Percentiles rank a stretch among this genome's conserved stretches.
phyloP scores from a whole-genome alignment of 2,888 invertebrate genomes.

The Eupithecia subfuscata region DNA sequence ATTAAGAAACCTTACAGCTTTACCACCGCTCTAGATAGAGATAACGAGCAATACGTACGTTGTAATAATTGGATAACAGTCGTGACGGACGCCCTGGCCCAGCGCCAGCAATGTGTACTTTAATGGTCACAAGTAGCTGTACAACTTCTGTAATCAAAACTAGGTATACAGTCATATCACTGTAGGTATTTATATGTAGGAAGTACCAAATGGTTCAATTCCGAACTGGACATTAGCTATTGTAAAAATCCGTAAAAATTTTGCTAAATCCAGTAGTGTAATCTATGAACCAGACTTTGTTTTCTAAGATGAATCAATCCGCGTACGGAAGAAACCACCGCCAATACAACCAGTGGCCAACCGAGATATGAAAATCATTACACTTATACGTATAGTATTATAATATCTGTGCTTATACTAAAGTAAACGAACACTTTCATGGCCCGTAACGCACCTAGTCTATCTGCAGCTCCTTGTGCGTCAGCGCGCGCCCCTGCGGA shows the following conservation, averaged over 20 bases:
- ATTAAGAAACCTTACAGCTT: not conserved
- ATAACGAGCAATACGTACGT: conserved; percentile 39
- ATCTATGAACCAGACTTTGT: no score
- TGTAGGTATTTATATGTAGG: not conserved
- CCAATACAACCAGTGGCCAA: no score
- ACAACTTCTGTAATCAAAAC: conserved; percentile 2
- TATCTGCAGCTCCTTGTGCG: no score
- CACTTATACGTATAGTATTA: no score
- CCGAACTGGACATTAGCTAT: not conserved
- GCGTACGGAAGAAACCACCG: no score
- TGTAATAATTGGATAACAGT: conserved; percentile 52
- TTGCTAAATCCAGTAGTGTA: no score
- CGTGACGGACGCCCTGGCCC: conserved; percentile 54
- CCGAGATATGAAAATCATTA: no score
- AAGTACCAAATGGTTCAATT: not conserved
- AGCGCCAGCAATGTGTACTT: conserved; percentile 44
- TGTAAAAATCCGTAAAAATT: not conserved
- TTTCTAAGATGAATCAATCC: no score
- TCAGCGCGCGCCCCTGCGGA: no score
- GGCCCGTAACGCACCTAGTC: no score
- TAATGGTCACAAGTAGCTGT: conserved; percentile 12
- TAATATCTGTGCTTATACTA: no score
- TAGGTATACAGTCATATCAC: not conserved
- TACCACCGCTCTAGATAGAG: conserved; percentile 1
- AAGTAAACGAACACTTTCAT: no score